These are phyloP conservation scores for Plagiodera versicolora DNA, from an alignment of 2,888 invertebrate genomes.

Conservation along the genomic window DNA sequence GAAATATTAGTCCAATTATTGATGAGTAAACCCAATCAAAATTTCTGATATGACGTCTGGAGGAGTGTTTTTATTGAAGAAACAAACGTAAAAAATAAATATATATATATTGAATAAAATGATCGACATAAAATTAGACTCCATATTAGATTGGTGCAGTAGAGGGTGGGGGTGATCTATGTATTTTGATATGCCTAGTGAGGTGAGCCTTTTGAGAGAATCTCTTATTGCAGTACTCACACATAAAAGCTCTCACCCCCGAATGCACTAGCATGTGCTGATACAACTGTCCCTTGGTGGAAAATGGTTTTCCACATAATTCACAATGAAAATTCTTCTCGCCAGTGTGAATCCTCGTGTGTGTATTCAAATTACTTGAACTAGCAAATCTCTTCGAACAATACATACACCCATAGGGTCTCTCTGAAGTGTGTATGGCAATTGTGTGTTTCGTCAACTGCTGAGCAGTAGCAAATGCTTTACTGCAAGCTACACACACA, in stretches of 20 bases:
- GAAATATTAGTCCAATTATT: too few species aligned
- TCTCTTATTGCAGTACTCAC: slow-evolving; percentile 53
- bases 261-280: slow-evolving; percentile 55
- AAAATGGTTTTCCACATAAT: slow-evolving; percentile 53
- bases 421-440: slow-evolving; percentile 52
- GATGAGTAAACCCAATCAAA: too few species aligned
- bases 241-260: slow-evolving; percentile 53
- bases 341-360: slow-evolving; percentile 53
- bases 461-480: slow-evolving; percentile 54
- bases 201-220: slow-evolving; percentile 55
- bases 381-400: slow-evolving; percentile 54
- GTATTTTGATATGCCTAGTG: slow-evolving; percentile 52
- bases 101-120: too few species aligned
- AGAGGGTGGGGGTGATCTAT: slow-evolving; percentile 34
- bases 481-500: slow-evolving; percentile 52
- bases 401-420: slow-evolving; percentile 53
- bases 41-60: too few species aligned
- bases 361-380: slow-evolving; percentile 54
- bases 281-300: slow-evolving; percentile 53
- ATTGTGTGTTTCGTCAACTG: slow-evolving; percentile 55
- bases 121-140: background rate
- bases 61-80: too few species aligned
- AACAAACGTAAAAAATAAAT: too few species aligned
- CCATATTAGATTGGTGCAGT: background rate
- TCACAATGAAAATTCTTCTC: slow-evolving; percentile 55